phyloP scores from a whole-genome alignment of 2,888 invertebrate genomes.

The Dioctria rufipes region DNA sequence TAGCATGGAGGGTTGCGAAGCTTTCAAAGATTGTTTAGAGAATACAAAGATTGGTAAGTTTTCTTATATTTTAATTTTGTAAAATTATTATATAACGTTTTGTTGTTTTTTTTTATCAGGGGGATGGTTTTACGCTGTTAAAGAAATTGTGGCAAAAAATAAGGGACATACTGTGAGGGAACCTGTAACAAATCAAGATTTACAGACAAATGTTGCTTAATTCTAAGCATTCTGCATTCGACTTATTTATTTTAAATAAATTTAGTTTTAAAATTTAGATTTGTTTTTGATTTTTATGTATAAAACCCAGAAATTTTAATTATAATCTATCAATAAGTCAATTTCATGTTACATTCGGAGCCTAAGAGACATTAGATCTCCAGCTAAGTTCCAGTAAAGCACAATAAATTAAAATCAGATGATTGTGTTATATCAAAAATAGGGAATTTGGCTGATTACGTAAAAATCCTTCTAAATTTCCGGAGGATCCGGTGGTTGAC shows the following conservation, averaged over 20 bases:
- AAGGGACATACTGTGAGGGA: conserved; percentile 65
- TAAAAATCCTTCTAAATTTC: no score
- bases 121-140: conserved; percentile 83
- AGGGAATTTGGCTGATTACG: no score
- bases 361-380: no score
- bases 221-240: neutral
- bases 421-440: no score
- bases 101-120: conserved; percentile 61
- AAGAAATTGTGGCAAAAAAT: conserved; percentile 71
- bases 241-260: neutral
- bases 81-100: conserved; percentile 75
- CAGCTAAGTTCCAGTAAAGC: no score
- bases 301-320: no score
- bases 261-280: no score
- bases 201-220: conserved; percentile 44
- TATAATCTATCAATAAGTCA: no score
- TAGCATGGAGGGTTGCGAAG: conserved; percentile 93
- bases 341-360: no score
- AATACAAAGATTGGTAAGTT: conserved; percentile 80
- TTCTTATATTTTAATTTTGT: neutral
- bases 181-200: conserved; percentile 39
- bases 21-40: conserved; percentile 85
- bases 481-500: no score
- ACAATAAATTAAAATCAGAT: no score
- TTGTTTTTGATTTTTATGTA: no score